Evolutionary conservation across 2,888 invertebrate species (phyloP).

Genomic region (Drosophila maculinotata): DNA sequence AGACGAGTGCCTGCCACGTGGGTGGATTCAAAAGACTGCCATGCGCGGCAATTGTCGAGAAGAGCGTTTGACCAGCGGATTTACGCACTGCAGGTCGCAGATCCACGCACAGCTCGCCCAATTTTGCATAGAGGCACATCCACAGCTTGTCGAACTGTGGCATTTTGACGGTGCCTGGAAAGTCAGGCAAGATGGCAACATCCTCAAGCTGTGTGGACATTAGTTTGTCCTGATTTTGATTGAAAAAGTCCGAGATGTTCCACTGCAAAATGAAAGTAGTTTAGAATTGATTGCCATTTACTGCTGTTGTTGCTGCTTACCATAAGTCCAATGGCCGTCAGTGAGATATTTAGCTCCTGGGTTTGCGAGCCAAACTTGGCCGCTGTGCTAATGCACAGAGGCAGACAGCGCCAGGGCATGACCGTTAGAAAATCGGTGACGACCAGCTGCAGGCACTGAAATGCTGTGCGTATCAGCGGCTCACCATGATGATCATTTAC

Average conservation of each 20-base stretch:
- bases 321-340: constrained; percentile 98
- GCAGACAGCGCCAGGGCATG: constrained; percentile 96
- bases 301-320: constrained; percentile 86
- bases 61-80: constrained; percentile 98
- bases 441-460: constrained; percentile 97
- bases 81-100: constrained; percentile 97
- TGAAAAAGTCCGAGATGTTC: constrained; percentile 99
- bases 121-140: constrained; percentile 96
- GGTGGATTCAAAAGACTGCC: constrained; percentile 93
- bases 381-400: constrained; percentile 95
- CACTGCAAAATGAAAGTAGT: constrained; percentile 88
- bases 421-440: constrained; percentile 97
- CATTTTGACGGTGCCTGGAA: constrained; percentile 93
- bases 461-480: constrained; percentile 95
- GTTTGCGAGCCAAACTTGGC: constrained; percentile 98
- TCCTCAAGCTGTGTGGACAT: constrained; percentile 91
- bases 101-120: constrained; percentile 96
- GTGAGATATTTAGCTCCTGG: constrained; percentile 97
- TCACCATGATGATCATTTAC: constrained; percentile 97
- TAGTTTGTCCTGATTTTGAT: constrained; percentile 96
- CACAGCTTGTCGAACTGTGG: constrained; percentile 96
- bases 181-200: constrained; percentile 91
- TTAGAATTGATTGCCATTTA: constrained; percentile 86
- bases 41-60: constrained; percentile 98
- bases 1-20: constrained; percentile 97